Base-by-base conservation (phyloP, 1,140 invertebrate species). In the Heliconius himera region DNA sequence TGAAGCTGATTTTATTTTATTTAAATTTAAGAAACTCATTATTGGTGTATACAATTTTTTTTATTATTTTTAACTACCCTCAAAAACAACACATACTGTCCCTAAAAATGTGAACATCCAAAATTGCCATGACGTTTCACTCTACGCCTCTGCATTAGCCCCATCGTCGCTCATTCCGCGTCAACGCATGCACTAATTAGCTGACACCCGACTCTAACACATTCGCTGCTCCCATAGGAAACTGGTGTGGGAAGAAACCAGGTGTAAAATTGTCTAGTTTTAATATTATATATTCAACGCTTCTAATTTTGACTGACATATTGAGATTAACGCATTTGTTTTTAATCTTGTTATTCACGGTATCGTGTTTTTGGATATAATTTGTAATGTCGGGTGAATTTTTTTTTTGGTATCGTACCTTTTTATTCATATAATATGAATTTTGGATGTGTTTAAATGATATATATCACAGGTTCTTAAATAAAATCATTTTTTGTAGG, bases 111-210 rank as follows among this genome's bases (percentile, higher is more conserved):
- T 33, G 70, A 56, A 71, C 54, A 79, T 56, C 83, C 74, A 74
- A 81, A 82, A 82, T 72, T 77, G 78, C 46, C 83, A 82, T 83
- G 77, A 54, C 85, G 86, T 88, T 90, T 88, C 87, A 90, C 81
- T 88, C 85, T 36, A 77, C 88, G 86, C 90, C 88, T 91, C 85
- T 83, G 76, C 84, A 85, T 89, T 86, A 83, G 83, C 86, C 86
- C 85, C 87, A 79, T 86, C 88, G 84, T 87, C 86, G 79, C 82
- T 84, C 90, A 93, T 93, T 93, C 89, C 88, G 86, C 90, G 88
- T 89, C 91, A 91, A 83, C 90, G 89, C 90, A 85, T 90, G 84
- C 84, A 89, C 91, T 93, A 93, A 93, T 93, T 93, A 92, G 90
- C 84, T 88, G 90, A 91, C 87, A 91, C 84, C 89, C 88, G 83